Evolutionary conservation across 2,113 vertebrate species (phyloP).

Genomic region (Suncus etruscus): DNA sequence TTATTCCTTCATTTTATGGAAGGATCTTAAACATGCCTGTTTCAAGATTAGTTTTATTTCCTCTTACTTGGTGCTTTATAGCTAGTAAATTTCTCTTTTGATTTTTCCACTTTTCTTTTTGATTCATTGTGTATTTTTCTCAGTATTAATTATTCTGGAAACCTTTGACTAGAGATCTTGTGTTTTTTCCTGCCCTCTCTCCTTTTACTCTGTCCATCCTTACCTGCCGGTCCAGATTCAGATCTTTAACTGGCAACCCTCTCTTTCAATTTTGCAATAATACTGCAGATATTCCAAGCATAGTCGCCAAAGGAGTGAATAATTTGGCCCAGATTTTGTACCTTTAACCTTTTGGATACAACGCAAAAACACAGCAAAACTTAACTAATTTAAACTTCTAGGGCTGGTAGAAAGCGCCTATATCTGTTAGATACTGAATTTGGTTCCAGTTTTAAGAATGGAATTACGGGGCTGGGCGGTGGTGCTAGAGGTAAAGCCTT

Average conservation of each 20-base stretch:
- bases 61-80: no score
- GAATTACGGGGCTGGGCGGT: no score
- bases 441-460: neutral
- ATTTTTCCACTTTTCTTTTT: neutral
- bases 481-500: no score
- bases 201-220: neutral
- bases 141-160: rapidly evolving
- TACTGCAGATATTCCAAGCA: neutral
- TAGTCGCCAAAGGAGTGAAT: neutral
- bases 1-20: neutral
- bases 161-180: neutral
- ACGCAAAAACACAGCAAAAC: neutral
- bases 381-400: neutral
- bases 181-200: neutral
- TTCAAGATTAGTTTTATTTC: no score
- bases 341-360: neutral
- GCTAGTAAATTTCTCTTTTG: neutral
- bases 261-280: neutral
- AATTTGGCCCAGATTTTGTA: no score
- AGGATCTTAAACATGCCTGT: no score
- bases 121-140: neutral
- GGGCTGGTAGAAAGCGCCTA: neutral
- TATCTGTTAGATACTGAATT: neutral
- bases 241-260: neutral
- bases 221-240: neutral